A percentile compares a stretch with the other conserved stretches of the same genome.
phyloP scores from a whole-genome alignment of 2,888 invertebrate genomes.

The Villa cingulata region DNA sequence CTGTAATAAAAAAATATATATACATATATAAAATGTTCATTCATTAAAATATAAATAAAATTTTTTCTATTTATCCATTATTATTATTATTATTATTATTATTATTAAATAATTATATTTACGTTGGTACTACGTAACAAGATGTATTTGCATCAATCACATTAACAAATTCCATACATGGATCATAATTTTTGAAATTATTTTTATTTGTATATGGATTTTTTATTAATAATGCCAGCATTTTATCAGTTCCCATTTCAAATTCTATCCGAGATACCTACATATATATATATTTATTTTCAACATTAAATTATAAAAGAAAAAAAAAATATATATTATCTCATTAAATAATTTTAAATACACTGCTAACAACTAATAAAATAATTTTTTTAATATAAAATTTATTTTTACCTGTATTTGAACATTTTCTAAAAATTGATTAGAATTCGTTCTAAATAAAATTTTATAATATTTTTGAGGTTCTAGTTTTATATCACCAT shows the following conservation, averaged over 20 bases:
- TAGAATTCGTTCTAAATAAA: constrained; percentile 28
- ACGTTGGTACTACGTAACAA: constrained; percentile 37
- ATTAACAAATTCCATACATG: constrained; percentile 30
- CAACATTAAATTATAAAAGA: not conserved
- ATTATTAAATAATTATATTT: constrained; percentile 15
- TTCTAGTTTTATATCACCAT: constrained; percentile 29
- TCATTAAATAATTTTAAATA: not conserved
- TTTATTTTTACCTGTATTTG: constrained; percentile 27
- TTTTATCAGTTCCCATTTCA: constrained; percentile 30
- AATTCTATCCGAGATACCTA: constrained; percentile 22
- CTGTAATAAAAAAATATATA: too few relatives aligned
- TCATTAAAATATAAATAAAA: too few relatives aligned
- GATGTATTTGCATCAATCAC: constrained; percentile 29
- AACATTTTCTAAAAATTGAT: constrained; percentile 34
- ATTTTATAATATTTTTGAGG: constrained; percentile 30
- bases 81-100: not conserved
- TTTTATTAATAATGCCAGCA: constrained; percentile 27
- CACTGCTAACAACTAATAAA: too few relatives aligned
- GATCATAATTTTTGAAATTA: constrained; percentile 31
- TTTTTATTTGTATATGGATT: constrained; percentile 23
- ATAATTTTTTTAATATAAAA: not conserved
- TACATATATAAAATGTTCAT: not conserved
- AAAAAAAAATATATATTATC: not conserved
- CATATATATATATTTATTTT: too few relatives aligned
- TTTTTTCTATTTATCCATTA: too few relatives aligned